These are phyloP conservation scores for Brevimyrus niger DNA, from an alignment of 2,113 vertebrate genomes.

Conservation along the genomic window DNA sequence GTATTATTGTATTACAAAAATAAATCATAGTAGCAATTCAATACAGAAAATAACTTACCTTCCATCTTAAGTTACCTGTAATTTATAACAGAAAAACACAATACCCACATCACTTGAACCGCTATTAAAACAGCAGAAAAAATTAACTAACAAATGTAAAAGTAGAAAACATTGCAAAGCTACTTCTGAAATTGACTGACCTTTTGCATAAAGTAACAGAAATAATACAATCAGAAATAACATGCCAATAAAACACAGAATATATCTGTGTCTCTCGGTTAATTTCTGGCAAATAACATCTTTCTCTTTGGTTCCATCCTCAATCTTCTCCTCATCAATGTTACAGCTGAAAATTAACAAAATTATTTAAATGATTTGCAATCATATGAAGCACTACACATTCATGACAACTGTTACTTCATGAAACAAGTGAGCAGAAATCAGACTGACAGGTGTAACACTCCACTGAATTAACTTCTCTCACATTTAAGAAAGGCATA, in stretches of 20 bases:
- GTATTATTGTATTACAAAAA: background rate
- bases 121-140: background rate
- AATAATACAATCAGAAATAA: background rate
- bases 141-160: background rate
- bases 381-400: background rate
- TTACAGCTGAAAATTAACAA: conserved; percentile 18
- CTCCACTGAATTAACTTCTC: background rate
- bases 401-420: too few species aligned
- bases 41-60: background rate
- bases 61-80: background rate
- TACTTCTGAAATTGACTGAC: background rate
- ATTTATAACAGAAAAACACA: background rate
- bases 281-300: conserved; percentile 18
- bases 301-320: conserved; percentile 20
- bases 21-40: background rate
- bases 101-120: background rate
- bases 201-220: background rate
- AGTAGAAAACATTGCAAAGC: background rate
- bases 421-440: background rate
- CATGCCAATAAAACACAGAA: background rate
- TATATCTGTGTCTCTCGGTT: background rate
- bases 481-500: background rate
- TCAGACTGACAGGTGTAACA: background rate
- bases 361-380: background rate
- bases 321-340: background rate